Evolutionary conservation across 2,888 invertebrate species (phyloP), one percentile per base, ranked within the genome.

Genomic region (Tethea ocularis): DNA sequence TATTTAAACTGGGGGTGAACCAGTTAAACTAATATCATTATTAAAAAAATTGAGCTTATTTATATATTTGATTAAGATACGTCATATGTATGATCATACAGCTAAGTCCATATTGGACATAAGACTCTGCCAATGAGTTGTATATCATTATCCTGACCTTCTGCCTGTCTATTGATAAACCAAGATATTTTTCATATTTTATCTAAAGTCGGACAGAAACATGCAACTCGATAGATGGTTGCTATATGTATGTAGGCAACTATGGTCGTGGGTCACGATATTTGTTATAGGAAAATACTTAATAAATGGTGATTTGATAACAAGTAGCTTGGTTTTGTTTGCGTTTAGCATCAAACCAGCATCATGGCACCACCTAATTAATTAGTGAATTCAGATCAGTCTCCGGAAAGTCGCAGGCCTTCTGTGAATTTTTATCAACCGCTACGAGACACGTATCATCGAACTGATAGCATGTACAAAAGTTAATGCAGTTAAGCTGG

Each of bases 401-500:
- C 26, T 52, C 26, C 3, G 26, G 7, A 0, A 15, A 26, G 0
- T 26, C n/a, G 6, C 6, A 1, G 4, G 24, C 52, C 10, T 52
- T 26, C 5, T n/a, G 15, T 26, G 52, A n/a, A 17, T 26, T 26
- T 3, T 52, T 26, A 26, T 52, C 26, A 52, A 1, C 26, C 2
- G n/a, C 26, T 2, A 52, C 52, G 2, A 52, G 17, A 26, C 52
- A 52, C 8, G 52, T 52, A 15, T 52, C 52, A 22, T 52, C 52
- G 26, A 52, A 52, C 17, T 52, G 52, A 6, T 52, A 26, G 17
- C 52, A 26, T 6, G 52, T 52, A 17, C 52, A 52, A 15, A 5
- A 6, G 6, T 17, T 52, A 13, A 52, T 4, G 26, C 52, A 52
- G 1, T 55, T 84, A 83, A n/a, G n/a, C n/a, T n/a, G n/a, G n/a